These are phyloP conservation scores for Helicoverpa zea DNA, from an alignment of 1,140 invertebrate genomes.

Conservation along the genomic window DNA sequence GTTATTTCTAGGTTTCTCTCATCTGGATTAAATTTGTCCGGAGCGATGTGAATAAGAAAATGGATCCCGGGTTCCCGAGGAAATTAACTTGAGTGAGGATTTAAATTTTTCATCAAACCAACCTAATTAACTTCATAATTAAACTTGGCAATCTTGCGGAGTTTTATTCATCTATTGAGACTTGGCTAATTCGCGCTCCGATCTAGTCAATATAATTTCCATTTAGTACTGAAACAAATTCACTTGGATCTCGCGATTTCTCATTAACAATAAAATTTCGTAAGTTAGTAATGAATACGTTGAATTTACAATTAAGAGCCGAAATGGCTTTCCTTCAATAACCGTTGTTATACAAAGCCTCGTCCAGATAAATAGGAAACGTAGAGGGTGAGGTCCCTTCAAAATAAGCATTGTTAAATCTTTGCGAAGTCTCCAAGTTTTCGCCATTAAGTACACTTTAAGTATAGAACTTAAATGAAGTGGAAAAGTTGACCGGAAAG, in stretches of 20 bases:
- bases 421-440: constrained; percentile 83
- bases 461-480: constrained; percentile 85
- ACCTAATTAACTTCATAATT: constrained; percentile 82
- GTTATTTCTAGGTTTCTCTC: constrained; percentile 58
- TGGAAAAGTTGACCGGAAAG: constrained; percentile 81
- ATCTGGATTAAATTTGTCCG: constrained; percentile 68
- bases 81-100: constrained; percentile 80
- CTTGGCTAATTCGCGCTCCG: constrained; percentile 52
- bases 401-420: constrained; percentile 85
- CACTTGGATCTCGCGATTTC: constrained; percentile 7
- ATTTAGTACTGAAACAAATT: constrained; percentile 39
- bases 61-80: constrained; percentile 67
- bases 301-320: constrained; percentile 44
- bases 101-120: constrained; percentile 82
- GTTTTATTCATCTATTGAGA: constrained; percentile 64
- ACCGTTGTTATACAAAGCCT: constrained; percentile 63
- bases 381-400: constrained; percentile 72
- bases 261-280: constrained; percentile 29
- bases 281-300: constrained; percentile 39
- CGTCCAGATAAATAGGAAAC: constrained; percentile 68
- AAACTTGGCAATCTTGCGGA: constrained; percentile 71
- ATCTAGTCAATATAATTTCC: constrained; percentile 52
- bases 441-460: constrained; percentile 82
- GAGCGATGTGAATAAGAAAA: constrained; percentile 70
- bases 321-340: constrained; percentile 55